Evolutionary conservation across 2,113 vertebrate species (phyloP).

Genomic region (Crotalus helleri): DNA sequence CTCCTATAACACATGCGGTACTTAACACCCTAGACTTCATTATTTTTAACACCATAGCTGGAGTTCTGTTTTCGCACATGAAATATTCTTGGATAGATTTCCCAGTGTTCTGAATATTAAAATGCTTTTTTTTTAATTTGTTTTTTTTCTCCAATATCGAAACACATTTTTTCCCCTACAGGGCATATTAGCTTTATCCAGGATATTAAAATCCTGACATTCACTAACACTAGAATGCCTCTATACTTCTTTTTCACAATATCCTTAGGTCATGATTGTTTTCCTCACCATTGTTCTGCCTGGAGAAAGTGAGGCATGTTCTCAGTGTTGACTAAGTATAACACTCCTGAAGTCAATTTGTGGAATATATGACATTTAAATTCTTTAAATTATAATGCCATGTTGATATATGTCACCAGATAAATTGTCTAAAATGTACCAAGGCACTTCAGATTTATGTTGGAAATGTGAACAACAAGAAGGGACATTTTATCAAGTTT

Average conservation of each 20-base stretch:
- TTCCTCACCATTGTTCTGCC: constrained; percentile 36
- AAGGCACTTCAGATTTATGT: not conserved
- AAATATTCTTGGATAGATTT: constrained; percentile 54
- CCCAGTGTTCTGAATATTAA: constrained; percentile 55
- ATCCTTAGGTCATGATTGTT: constrained; percentile 41
- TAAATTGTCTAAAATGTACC: not conserved
- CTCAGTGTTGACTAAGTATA: not conserved
- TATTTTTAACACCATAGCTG: constrained; percentile 60
- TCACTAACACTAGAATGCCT: constrained; percentile 21
- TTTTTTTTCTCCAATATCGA: constrained; percentile 36
- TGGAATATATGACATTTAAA: constrained; percentile 22
- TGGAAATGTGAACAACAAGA: not conserved
- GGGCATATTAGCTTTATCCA: constrained; percentile 59
- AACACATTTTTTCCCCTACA: constrained; percentile 55
- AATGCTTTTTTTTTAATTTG: constrained; percentile 42
- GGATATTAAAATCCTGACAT: constrained; percentile 42
- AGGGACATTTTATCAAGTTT: not conserved
- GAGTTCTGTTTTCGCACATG: constrained; percentile 58
- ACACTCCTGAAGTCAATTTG: constrained; percentile 19
- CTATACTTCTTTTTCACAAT: constrained; percentile 46
- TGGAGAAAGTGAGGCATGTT: constrained; percentile 32
- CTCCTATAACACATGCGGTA: constrained; percentile 57
- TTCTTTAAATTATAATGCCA: constrained; percentile 2
- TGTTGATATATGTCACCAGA: not conserved
- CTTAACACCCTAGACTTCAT: constrained; percentile 66